Percentiles rank a stretch among this genome's conserved stretches.
Conservation (phyloP, 1,140 invertebrate species). For the Atta colombica region DNA sequence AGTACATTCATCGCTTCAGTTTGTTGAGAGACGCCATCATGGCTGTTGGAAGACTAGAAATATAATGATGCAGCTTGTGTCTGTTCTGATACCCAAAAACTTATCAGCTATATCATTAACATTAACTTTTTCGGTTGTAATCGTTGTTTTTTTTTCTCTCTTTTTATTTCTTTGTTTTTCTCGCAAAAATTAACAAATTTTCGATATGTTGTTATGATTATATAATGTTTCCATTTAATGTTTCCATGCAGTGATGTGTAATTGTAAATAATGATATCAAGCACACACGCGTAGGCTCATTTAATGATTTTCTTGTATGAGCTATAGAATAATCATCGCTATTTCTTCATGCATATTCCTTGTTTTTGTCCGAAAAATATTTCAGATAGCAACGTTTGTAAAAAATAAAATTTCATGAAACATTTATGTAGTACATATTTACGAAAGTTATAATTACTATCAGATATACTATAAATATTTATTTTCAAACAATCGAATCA, state of each 20-base stretch:
- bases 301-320: neutral
- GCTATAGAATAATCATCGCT: neutral
- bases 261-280: neutral
- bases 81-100: neutral
- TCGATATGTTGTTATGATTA: neutral
- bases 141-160: neutral
- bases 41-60: neutral
- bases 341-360: neutral
- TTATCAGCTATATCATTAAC: slow-evolving; percentile 40
- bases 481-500: neutral
- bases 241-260: neutral
- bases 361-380: neutral
- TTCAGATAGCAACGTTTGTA: neutral
- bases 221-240: neutral
- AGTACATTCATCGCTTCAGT: slow-evolving; percentile 56
- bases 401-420: slow-evolving; percentile 8
- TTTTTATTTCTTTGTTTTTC: neutral
- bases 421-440: slow-evolving; percentile 13
- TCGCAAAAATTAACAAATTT: neutral
- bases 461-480: neutral
- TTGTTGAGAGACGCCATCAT: neutral
- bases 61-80: neutral
- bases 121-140: neutral
- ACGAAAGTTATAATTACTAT: neutral
- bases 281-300: too few species aligned